These are phyloP conservation scores for Carcina quercana DNA, from an alignment of 2,888 invertebrate genomes.

Conservation along the genomic window DNA sequence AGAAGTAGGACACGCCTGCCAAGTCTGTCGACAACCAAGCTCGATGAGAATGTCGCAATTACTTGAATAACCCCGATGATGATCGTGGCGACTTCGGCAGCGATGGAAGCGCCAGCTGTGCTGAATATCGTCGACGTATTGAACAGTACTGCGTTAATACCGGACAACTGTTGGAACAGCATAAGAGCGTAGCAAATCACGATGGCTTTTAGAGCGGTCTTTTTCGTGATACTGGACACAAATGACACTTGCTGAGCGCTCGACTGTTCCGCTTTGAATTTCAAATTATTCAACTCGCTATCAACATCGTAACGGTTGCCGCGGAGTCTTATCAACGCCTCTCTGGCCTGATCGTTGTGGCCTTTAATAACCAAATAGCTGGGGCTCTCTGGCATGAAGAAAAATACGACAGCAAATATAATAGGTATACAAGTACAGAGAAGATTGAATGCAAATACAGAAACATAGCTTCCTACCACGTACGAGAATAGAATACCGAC, in stretches of 20 bases:
- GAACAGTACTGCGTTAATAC: slow-evolving; percentile 89
- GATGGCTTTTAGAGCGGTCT: slow-evolving; percentile 78
- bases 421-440: slow-evolving; percentile 80
- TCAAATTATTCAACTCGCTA: slow-evolving; percentile 77
- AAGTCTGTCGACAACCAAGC: slow-evolving; percentile 84
- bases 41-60: slow-evolving; percentile 81
- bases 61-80: slow-evolving; percentile 91
- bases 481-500: slow-evolving; percentile 88
- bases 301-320: slow-evolving; percentile 81
- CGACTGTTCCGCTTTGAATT: slow-evolving; percentile 68
- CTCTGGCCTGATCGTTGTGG: slow-evolving; percentile 77
- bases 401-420: slow-evolving; percentile 80
- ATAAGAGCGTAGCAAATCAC: slow-evolving; percentile 85
- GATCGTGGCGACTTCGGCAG: slow-evolving; percentile 79
- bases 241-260: slow-evolving; percentile 73
- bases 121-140: slow-evolving; percentile 84
- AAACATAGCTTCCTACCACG: slow-evolving; percentile 75
- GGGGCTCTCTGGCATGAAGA: slow-evolving; percentile 93
- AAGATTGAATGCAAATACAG: slow-evolving; percentile 76
- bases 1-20: slow-evolving; percentile 86
- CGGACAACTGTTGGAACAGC: slow-evolving; percentile 92
- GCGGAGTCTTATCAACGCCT: slow-evolving; percentile 82
- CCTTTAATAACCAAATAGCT: slow-evolving; percentile 79
- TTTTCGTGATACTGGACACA: slow-evolving; percentile 71
- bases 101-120: slow-evolving; percentile 75